A percentile compares a stretch with the other conserved stretches of the same genome.
These are phyloP conservation scores for Gallinago undulata DNA, from an alignment of 2,113 vertebrate genomes.

Conservation along the genomic window DNA sequence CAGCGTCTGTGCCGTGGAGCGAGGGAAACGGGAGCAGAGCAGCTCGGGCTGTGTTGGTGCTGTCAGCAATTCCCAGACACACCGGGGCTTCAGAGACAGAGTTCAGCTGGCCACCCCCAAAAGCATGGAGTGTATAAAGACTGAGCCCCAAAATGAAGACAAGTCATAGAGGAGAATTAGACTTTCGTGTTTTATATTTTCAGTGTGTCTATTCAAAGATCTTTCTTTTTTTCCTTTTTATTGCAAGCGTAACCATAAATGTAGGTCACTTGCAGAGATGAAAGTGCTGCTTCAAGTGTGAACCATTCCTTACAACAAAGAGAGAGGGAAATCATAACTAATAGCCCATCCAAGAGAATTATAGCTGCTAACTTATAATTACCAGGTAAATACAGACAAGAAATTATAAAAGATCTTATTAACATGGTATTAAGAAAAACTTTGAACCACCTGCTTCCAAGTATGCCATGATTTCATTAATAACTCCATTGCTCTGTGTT, in stretches of 20 bases:
- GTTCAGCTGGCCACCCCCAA: not conserved
- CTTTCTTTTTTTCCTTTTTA: not conserved
- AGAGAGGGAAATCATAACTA: slow-evolving; percentile 65
- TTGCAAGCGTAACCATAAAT: slow-evolving; percentile 40
- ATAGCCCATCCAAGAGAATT: slow-evolving; percentile 60
- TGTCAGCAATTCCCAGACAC: not conserved
- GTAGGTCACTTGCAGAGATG: slow-evolving; percentile 70
- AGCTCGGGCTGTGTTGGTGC: not conserved
- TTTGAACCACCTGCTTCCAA: not conserved
- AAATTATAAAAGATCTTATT: slow-evolving; percentile 52
- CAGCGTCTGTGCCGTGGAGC: not conserved
- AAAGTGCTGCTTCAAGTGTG: slow-evolving; percentile 47
- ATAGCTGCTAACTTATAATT: slow-evolving; percentile 72
- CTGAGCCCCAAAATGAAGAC: not conserved
- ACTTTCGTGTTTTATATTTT: not conserved
- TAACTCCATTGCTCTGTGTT: not conserved
- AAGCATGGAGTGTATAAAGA: not conserved
- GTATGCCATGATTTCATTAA: not conserved
- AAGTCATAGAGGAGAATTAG: not conserved
- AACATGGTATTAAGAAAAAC: not conserved
- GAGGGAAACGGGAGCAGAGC: not conserved
- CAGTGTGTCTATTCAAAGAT: slow-evolving; percentile 32
- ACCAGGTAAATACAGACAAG: slow-evolving; percentile 68
- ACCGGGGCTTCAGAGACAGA: not conserved
- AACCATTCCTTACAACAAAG: slow-evolving; percentile 35